Base-by-base conservation (phyloP, 1,140 invertebrate species). In the Linepithema humile region DNA sequence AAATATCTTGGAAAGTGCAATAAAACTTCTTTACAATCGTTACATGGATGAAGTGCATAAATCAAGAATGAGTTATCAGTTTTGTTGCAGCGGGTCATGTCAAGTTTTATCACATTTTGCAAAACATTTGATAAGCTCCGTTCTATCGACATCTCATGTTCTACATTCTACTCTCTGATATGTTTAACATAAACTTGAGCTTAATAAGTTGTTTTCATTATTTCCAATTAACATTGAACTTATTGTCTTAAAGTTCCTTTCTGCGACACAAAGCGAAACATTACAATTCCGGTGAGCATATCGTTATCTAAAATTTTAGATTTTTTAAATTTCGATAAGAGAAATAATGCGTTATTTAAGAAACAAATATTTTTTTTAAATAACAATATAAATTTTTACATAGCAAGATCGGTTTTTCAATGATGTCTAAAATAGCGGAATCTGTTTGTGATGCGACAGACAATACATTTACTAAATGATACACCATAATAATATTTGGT, bases 401-500 rank as follows among this genome's bases (percentile, higher is more conserved):
- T 43, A n/a, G n/a, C 40, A 15, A 32, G 7, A 32, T 62, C 73
- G 57, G 62, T 62, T 60, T 45, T 32, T n/a, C n/a, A n/a, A 17
- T 26, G 1, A 64, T 12, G 10, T n/a, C 15, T 26, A 10, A 26
- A 12, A 10, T 26, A 48, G 10, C 6, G 26, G 57, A 80, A 80
- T 80, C 26, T 20, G 60, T 29, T 67, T n/a, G 10, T 26, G 75
- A 57, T 48, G 48, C 40, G 12, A 32, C 62, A 29, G 45, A 53
- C 62, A 48, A 26, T 69, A 29, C 29, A 45, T 70, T 53, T 53
- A 23, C 67, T 17, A 15, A 29, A 35, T 50, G 67, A 53, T 50
- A 35, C 29, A 17, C 43, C 20, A 53, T 38, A 77, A 53, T 77
- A 57, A 57, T 40, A 55, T 70, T 80, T 53, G 64, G 38, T 80